Evolutionary conservation across 1,140 invertebrate genomes (phyloP).

Genomic region (Drosophila pseudoananassae): DNA sequence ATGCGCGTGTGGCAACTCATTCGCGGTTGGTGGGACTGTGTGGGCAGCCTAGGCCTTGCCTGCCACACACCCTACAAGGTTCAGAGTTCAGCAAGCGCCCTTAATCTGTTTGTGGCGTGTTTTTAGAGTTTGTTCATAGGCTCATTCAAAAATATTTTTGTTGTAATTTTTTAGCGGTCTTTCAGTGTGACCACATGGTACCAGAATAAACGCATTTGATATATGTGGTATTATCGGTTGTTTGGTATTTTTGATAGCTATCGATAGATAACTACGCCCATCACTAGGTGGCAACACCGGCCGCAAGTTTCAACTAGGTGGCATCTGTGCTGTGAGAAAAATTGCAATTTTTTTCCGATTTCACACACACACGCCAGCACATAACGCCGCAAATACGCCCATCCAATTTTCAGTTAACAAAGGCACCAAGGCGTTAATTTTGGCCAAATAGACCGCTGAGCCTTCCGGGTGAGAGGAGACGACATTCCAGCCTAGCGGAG

Average conservation of each 20-base stretch:
- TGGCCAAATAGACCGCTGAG: constrained; percentile 24
- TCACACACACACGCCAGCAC: constrained; percentile 38
- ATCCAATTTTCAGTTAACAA: constrained; percentile 42
- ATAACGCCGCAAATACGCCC: constrained; percentile 62
- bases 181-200: not conserved
- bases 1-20: not conserved
- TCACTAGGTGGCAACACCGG: not conserved
- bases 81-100: not conserved
- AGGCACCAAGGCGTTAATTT: not conserved
- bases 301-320: constrained; percentile 4
- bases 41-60: constrained; percentile 2
- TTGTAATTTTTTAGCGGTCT: constrained; percentile 1
- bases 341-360: constrained; percentile 46
- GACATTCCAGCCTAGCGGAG: constrained; percentile 20
- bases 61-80: not conserved
- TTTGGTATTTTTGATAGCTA: not conserved
- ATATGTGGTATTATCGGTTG: not conserved
- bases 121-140: not conserved
- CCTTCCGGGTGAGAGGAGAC: constrained; percentile 9
- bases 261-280: not conserved
- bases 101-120: not conserved
- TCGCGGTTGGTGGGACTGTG: constrained; percentile 20
- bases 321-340: constrained; percentile 22
- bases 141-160: not conserved
- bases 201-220: not conserved